Base-by-base conservation (phyloP, 2,888 invertebrate species). In the Dynastes tityus region DNA sequence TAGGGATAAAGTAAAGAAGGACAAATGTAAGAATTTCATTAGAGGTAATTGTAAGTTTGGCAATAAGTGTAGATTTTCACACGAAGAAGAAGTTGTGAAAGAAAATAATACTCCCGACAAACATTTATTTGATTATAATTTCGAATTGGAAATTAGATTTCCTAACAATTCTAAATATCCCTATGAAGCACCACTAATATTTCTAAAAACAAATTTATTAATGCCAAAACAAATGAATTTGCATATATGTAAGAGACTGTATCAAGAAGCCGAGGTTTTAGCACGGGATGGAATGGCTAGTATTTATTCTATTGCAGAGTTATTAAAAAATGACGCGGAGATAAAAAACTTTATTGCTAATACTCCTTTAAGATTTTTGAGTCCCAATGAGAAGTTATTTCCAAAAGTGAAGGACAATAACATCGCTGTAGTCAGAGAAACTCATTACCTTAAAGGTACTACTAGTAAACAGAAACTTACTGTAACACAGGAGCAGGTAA, bases 131-230 rank as follows among this genome's bases (percentile, higher is more conserved):
- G 80, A 91, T 89, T 86, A 86, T 89, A 79, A 84, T 78, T 91
- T 95, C 89, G 91, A 93, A 85, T 89, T 96, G 83, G 96, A 96
- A 90, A 90, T 96, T 83, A 90, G 95, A 82, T 95, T 96, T 89
- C 92, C 94, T 0, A 90, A 91, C 82, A 91, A 92, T 84, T 92
- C 92, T 75, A 91, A 91, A 70, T 96, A 96, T 87, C 96, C 96
- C 0, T 93, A 91, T 84, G 94, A 95, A 87, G 91, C 94, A 0
- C 95, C 95, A 0, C 89, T 93, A 79, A 90, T 95, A 80, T 95
- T 94, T 84, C 88, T 95, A 58, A 93, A 92, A 88, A 91, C 93
- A 0, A 91, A 91, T 81, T 91, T 91, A 79, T 89, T 92, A 76
- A 90, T 94, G 81, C 94, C 95, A 1, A 91, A 91, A 65, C 87